A percentile compares a stretch with the other conserved stretches of the same genome.
Conservation (phyloP, 2,113 vertebrate species). For the Struthio camelus region DNA sequence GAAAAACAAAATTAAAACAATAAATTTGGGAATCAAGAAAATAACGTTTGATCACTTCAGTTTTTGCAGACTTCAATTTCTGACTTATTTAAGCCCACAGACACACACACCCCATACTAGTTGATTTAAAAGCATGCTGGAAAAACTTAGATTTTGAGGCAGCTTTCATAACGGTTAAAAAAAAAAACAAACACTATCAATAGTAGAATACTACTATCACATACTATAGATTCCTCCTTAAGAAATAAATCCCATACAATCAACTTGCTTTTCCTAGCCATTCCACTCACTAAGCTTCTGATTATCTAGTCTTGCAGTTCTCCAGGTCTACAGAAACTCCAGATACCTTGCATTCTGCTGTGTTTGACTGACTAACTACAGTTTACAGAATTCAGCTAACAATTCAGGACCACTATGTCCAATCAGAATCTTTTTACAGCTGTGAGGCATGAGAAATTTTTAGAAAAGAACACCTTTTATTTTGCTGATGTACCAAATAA, state of each 20-base stretch:
- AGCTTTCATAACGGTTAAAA: neutral
- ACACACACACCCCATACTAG: neutral
- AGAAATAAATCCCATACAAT: neutral
- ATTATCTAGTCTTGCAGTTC: neutral
- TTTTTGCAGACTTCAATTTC: neutral
- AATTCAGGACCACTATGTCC: neutral
- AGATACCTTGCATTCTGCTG: neutral
- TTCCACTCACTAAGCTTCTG: neutral
- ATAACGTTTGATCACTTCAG: neutral
- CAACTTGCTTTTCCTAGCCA: neutral
- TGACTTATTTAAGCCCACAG: neutral
- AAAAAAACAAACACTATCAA: neutral
- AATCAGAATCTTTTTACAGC: neutral
- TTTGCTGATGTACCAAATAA: neutral
- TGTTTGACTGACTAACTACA: neutral
- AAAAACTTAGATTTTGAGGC: neutral
- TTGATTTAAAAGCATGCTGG: neutral
- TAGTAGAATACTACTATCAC: neutral
- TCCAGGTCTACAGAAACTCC: neutral
- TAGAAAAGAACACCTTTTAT: neutral
- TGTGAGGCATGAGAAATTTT: neutral
- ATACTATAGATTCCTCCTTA: neutral
- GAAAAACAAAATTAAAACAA: neutral
- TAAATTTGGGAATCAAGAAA: neutral
- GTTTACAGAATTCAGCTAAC: neutral